A percentile compares a stretch with the other conserved stretches of the same genome.
These are phyloP conservation scores for Pocota personata DNA, from an alignment of 2,888 invertebrate species.

Conservation along the genomic window DNA sequence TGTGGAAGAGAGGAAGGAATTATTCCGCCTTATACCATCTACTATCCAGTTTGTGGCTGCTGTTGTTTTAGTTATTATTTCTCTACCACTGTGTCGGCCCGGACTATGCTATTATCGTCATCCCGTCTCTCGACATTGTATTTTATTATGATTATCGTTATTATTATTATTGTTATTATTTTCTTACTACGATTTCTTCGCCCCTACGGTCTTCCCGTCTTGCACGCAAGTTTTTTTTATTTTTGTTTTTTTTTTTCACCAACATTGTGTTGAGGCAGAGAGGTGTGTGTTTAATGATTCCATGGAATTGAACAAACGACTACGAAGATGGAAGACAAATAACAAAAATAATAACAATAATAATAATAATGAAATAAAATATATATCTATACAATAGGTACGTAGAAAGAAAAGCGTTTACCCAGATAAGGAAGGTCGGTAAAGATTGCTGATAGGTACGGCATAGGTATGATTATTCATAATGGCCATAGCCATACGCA, in stretches of 20 bases:
- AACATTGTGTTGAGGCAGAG: conserved; percentile 14
- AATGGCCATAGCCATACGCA: not conserved
- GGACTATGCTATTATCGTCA: conserved; percentile 47
- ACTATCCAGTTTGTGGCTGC: conserved; percentile 17
- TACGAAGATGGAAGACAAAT: conserved; percentile 49
- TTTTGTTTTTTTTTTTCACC: conserved; percentile 30
- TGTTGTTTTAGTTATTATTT: conserved; percentile 31
- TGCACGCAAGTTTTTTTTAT: conserved; percentile 26
- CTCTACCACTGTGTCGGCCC: not conserved
- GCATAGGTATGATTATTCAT: conserved; percentile 15
- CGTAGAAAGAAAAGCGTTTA: conserved; percentile 27
- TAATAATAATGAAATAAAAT: conserved; percentile 18
- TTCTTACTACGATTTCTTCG: conserved; percentile 44
- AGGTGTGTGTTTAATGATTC: conserved; percentile 46
- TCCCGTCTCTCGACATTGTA: conserved; percentile 65
- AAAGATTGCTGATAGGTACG: not conserved
- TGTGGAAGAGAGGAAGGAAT: conserved; percentile 6
- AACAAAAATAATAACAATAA: conserved; percentile 55
- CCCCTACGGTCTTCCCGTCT: not conserved
- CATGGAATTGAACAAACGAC: conserved; percentile 40
- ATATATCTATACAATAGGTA: conserved; percentile 17
- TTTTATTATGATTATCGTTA: conserved; percentile 70
- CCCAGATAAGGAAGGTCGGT: conserved; percentile 32
- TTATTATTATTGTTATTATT: conserved; percentile 66
- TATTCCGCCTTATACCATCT: not conserved